Evolutionary conservation across 2,797 vertebrate genomes (phyloP).

Genomic region (Acomys russatus): DNA sequence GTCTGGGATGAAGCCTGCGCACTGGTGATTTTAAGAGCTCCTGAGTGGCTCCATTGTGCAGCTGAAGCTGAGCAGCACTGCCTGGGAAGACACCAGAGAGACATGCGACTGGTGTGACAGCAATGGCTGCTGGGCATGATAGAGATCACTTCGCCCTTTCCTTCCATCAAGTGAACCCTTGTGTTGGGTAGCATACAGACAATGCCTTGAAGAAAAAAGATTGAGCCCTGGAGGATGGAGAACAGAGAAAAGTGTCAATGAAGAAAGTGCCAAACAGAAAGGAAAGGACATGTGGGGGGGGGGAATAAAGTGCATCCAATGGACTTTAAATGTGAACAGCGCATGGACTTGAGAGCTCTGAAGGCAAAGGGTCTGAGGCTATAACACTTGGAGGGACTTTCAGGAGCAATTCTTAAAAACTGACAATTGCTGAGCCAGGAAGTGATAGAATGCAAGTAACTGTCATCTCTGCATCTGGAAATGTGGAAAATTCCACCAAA

Average conservation of each 20-base stretch:
- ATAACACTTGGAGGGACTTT: background rate
- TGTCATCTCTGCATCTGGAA: background rate
- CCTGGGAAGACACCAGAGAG: background rate
- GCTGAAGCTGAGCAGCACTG: background rate
- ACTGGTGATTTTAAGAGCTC: slow-evolving; percentile 26
- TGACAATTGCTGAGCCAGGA: background rate
- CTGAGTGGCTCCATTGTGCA: background rate
- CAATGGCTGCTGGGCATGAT: background rate
- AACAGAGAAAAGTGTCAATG: background rate
- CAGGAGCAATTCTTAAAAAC: slow-evolving; percentile 17
- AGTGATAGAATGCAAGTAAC: background rate
- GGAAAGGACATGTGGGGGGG: background rate
- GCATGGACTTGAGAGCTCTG: background rate
- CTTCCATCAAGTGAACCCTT: background rate
- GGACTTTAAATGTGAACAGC: background rate
- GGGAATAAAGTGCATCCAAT: background rate
- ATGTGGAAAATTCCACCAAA: background rate
- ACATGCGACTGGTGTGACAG: background rate
- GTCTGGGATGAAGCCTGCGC: background rate
- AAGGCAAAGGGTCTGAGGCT: background rate
- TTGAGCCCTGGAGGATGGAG: background rate
- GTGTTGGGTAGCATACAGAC: background rate
- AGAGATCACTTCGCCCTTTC: too few species aligned
- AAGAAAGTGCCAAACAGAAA: background rate
- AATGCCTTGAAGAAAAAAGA: background rate